phyloP scores from a whole-genome alignment of 2,113 vertebrate species.

The Camelus bactrianus region DNA sequence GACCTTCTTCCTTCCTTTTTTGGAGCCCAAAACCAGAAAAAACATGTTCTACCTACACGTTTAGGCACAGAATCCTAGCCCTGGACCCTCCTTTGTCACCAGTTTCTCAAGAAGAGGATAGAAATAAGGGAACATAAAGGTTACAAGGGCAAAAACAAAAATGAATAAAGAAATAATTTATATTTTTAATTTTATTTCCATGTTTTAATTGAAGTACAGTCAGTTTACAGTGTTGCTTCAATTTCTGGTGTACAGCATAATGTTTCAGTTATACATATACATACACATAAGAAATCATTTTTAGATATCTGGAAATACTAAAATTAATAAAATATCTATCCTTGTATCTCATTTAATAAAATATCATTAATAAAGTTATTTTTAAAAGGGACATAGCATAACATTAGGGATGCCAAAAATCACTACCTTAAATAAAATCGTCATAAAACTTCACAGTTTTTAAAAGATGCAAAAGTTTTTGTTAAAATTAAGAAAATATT shows the following conservation, averaged over 20 bases:
- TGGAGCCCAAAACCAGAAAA: background rate
- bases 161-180: background rate
- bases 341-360: background rate
- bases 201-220: too few species aligned
- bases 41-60: background rate
- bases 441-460: background rate
- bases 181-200: too few species aligned
- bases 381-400: background rate
- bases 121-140: background rate
- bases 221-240: too few species aligned
- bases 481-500: slow-evolving; percentile 6
- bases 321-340: background rate
- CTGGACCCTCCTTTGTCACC: background rate
- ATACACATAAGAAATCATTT: background rate
- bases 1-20: too few species aligned
- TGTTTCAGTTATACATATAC: too few species aligned
- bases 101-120: background rate
- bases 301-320: background rate
- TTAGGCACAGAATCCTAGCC: background rate
- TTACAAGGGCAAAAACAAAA: background rate
- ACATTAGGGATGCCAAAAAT: background rate
- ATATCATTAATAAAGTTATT: background rate
- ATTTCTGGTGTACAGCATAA: too few species aligned
- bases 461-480: background rate
- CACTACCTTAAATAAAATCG: background rate